Evolutionary conservation across 2,888 invertebrate species (phyloP).

Genomic region (Corbicula japonica): DNA sequence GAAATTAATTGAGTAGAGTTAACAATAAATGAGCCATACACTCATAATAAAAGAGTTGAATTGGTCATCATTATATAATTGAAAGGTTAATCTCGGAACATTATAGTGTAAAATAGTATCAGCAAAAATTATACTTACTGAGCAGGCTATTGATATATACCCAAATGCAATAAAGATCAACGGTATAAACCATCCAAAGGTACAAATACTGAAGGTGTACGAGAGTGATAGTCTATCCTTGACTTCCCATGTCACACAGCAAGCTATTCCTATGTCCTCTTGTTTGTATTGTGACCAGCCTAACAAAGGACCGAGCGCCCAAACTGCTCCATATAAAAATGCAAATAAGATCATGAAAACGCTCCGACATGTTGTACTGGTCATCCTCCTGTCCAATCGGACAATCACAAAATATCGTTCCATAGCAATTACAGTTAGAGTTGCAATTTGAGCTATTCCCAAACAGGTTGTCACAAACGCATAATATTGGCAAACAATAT

Average conservation of each 20-base stretch:
- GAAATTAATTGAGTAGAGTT: too few relatives aligned
- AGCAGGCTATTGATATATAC: conserved; percentile 30
- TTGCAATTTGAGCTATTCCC: conserved; percentile 35
- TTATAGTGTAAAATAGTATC: background rate
- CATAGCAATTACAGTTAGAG: conserved; percentile 36
- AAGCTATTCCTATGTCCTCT: too few relatives aligned
- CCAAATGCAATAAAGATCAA: conserved; percentile 24
- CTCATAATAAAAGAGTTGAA: too few relatives aligned
- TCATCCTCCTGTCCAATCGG: conserved; percentile 2
- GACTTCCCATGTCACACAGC: conserved; percentile 35
- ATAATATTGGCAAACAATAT: conserved; percentile 13
- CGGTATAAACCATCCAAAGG: too few relatives aligned
- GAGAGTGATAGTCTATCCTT: conserved; percentile 17
- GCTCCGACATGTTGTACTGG: background rate
- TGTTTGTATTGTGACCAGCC: too few relatives aligned
- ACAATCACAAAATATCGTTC: conserved; percentile 38
- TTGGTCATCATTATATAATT: too few relatives aligned
- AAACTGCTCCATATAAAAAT: conserved; percentile 14
- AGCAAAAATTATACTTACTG: conserved; percentile 36
- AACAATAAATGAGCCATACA: too few relatives aligned
- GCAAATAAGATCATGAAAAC: conserved; percentile 1
- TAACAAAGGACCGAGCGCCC: too few relatives aligned
- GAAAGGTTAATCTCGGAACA: too few relatives aligned
- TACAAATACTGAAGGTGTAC: conserved; percentile 32
- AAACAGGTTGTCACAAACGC: conserved; percentile 29